phyloP scores from a whole-genome alignment of 1,140 invertebrate genomes.

The Solenopsis invicta region DNA sequence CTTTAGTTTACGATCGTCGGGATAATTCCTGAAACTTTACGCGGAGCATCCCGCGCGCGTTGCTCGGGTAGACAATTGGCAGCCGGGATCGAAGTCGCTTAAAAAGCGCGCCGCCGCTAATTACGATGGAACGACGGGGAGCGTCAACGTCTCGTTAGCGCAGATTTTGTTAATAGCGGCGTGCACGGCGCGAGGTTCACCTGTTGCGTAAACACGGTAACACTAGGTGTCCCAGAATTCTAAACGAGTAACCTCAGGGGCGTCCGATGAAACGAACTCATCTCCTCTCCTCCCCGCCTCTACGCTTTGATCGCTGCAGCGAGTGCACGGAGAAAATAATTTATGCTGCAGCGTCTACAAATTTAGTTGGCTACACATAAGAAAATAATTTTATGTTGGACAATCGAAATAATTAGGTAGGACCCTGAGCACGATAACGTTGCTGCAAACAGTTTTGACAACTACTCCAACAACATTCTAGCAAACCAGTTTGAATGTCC shows the following conservation, averaged over 20 bases:
- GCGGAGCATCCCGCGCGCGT: background rate
- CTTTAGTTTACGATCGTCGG: constrained; percentile 53
- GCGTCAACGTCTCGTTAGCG: constrained; percentile 69
- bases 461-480: too few relatives aligned
- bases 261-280: constrained; percentile 22
- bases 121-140: constrained; percentile 22
- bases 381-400: too few relatives aligned
- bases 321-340: background rate
- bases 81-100: constrained; percentile 6
- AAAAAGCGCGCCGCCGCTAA: constrained; percentile 42
- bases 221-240: constrained; percentile 55
- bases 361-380: too few relatives aligned
- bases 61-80: constrained; percentile 28
- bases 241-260: constrained; percentile 30
- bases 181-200: constrained; percentile 70
- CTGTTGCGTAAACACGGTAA: constrained; percentile 74
- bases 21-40: constrained; percentile 58
- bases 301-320: background rate
- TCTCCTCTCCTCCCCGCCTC: background rate
- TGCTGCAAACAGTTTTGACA: too few relatives aligned
- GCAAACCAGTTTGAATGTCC: too few relatives aligned
- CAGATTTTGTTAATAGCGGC: constrained; percentile 74
- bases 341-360: too few relatives aligned
- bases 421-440: too few relatives aligned
- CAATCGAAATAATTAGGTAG: too few relatives aligned